Evolutionary conservation across 1,140 invertebrate species (phyloP).

Genomic region (Leptinotarsa undecemlineata): DNA sequence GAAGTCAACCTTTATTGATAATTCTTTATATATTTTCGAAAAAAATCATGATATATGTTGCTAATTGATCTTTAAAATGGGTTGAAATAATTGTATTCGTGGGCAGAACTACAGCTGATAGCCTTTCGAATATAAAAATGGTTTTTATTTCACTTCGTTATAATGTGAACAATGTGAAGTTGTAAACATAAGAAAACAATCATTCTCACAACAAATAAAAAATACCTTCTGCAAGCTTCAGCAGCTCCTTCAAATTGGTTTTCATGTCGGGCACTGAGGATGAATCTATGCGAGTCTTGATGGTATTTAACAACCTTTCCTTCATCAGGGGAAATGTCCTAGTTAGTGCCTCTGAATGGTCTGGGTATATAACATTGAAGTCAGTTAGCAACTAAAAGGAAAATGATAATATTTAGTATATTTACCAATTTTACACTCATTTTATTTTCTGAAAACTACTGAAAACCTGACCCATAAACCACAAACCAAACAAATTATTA

Average conservation of each 20-base stretch:
- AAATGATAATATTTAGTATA: background rate
- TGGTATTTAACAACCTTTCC: background rate
- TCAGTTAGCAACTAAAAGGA: background rate
- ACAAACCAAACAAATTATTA: background rate
- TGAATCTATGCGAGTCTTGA: background rate
- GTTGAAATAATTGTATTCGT: background rate
- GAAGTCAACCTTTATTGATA: too few relatives aligned
- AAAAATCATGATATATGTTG: background rate
- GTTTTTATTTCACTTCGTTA: too few relatives aligned
- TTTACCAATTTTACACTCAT: too few relatives aligned
- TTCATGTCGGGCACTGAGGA: background rate
- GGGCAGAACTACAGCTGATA: background rate
- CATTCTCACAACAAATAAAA: background rate
- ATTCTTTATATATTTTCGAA: too few relatives aligned
- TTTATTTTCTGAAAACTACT: too few relatives aligned
- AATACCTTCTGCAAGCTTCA: conserved; percentile 1
- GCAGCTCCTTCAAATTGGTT: conserved; percentile 2
- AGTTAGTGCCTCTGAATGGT: background rate
- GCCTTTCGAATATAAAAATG: background rate
- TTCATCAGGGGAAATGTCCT: background rate
- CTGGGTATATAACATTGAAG: conserved; percentile 1
- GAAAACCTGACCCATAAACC: background rate
- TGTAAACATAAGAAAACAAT: background rate
- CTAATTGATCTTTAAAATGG: background rate
- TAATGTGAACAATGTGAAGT: background rate